Base-by-base conservation (phyloP, 2,113 vertebrate genomes). In the Fregetta grallaria region DNA sequence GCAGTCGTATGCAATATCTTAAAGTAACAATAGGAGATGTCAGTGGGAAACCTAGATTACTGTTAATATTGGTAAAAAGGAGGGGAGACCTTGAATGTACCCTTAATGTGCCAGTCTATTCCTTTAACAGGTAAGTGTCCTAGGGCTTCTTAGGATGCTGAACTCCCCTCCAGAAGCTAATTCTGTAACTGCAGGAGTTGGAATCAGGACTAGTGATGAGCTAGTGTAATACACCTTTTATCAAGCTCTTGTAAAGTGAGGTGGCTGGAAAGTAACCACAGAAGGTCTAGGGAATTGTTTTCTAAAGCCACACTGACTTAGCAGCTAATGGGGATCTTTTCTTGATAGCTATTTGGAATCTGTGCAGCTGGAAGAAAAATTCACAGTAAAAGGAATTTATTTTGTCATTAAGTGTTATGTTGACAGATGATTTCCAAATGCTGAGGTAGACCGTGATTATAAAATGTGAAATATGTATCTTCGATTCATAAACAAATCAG, bases 351-450 rank as follows among this genome's bases (percentile, higher is more conserved):
- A 17, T 72, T 75, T 83, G 52, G 40, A 92, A 38, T 11, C 1
- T 2, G 53, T 65, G 11, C 21, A 94, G 66, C 52, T 96, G 70
- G 45, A 87, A 96, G 34, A 92, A 97, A 92, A 95, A 92, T 40
- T 95, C 96, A 81, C 36, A 77, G 40, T 77, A 96, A 81, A 30
- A 70, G 23, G 13, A 93, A 71, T 94, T 95, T 95, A 77, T 36
- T 94, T 96, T 95, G 34, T 76, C 67, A 49, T 90, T 92, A 95
- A 85, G 13, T 92, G 74, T 90, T 80, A 84, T 34, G 52, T 73
- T 75, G 44, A 71, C 42, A 82, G 42, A 92, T 92, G 52, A 84
- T 92, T 95, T 97, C 11, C 36, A 92, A 82, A 94, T 94, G 62
- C 63, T 58, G 49, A 66, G 22, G 66, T 67, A 90, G 74, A 49